A percentile compares a stretch with the other conserved stretches of the same genome.
Evolutionary conservation across 2,797 vertebrate genomes (phyloP).

Genomic region (Limosa lapponica): DNA sequence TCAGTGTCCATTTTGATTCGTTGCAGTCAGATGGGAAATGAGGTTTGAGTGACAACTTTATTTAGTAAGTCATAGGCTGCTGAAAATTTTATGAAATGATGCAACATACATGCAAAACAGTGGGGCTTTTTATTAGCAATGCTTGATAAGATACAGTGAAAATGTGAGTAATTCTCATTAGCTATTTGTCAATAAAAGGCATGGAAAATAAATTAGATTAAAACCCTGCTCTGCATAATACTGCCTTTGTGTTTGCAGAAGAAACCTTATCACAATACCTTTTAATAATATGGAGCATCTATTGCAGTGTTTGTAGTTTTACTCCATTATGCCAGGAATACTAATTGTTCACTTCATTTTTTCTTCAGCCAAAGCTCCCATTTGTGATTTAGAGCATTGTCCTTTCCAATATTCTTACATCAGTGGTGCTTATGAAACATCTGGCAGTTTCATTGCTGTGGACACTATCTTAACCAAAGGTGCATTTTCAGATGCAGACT

Average conservation of each 20-base stretch:
- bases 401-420: neutral
- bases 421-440: neutral
- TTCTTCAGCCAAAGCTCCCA: slow-evolving; percentile 19
- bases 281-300: slow-evolving; percentile 53
- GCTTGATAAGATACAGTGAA: slow-evolving; percentile 56
- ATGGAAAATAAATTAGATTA: slow-evolving; percentile 71
- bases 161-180: slow-evolving; percentile 72
- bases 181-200: slow-evolving; percentile 69
- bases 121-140: slow-evolving; percentile 64
- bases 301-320: slow-evolving; percentile 31
- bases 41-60: slow-evolving; percentile 80
- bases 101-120: slow-evolving; percentile 56
- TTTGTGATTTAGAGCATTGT: slow-evolving; percentile 24
- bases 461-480: neutral
- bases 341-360: slow-evolving; percentile 34
- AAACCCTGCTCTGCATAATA: slow-evolving; percentile 51
- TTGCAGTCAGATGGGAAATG: slow-evolving; percentile 60
- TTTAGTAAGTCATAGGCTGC: slow-evolving; percentile 68
- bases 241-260: slow-evolving; percentile 58
- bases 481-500: slow-evolving; percentile 16
- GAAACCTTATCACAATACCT: slow-evolving; percentile 50
- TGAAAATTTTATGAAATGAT: slow-evolving; percentile 75
- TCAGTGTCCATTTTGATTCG: slow-evolving; percentile 68
- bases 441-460: neutral
- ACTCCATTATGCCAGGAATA: slow-evolving; percentile 44